Percentiles rank a stretch among this genome's conserved stretches.
phyloP scores from a whole-genome alignment of 2,888 invertebrate genomes.

The Ichneumoninae sp. region DNA sequence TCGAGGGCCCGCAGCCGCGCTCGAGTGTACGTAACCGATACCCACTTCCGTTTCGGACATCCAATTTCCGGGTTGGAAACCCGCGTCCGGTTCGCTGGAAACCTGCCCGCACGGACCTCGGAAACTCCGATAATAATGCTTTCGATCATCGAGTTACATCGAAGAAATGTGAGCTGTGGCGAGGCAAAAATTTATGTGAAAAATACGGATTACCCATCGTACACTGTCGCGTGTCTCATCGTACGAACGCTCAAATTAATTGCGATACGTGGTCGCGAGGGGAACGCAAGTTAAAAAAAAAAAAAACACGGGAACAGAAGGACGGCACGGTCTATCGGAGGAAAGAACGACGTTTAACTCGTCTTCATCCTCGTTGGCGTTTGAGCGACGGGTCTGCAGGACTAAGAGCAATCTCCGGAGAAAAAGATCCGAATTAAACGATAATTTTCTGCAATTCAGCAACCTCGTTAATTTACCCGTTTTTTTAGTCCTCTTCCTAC shows the following conservation, averaged over 20 bases:
- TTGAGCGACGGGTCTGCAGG: constrained; percentile 35
- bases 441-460: constrained; percentile 67
- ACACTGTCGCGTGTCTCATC: background rate
- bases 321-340: background rate
- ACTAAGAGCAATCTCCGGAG: constrained; percentile 4
- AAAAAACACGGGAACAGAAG: background rate
- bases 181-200: constrained; percentile 3
- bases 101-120: constrained; percentile 47
- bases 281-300: constrained; percentile 14
- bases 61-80: constrained; percentile 62
- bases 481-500: constrained; percentile 6
- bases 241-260: constrained; percentile 13
- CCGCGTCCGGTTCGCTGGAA: constrained; percentile 56
- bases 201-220: background rate
- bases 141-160: constrained; percentile 35
- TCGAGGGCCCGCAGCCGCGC: constrained; percentile 47
- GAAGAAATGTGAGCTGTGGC: background rate
- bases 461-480: constrained; percentile 62
- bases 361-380: constrained; percentile 9
- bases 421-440: constrained; percentile 56
- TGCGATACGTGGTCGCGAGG: background rate
- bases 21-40: constrained; percentile 63
- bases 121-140: constrained; percentile 55
- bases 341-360: constrained; percentile 18
- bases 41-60: constrained; percentile 64